Evolutionary conservation across 2,888 invertebrate genomes (phyloP).

Genomic region (Alloscopus bannaensis): DNA sequence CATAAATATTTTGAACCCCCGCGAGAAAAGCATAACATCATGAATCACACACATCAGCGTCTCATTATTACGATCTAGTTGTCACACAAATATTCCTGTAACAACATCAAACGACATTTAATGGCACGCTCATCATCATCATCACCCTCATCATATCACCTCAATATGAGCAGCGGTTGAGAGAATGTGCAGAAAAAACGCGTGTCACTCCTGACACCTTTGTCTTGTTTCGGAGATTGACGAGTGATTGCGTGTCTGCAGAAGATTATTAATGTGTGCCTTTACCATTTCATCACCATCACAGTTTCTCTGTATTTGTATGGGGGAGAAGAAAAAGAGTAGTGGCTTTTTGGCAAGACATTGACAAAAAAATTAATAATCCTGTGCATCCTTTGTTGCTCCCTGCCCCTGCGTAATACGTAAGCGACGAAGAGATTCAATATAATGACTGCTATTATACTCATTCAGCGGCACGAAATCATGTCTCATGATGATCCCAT

Average conservation of each 20-base stretch:
- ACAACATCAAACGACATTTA: too few species aligned
- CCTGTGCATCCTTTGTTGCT: constrained; percentile 5
- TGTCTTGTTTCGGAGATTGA: constrained; percentile 6
- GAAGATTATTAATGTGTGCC: constrained; percentile 23
- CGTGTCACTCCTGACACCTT: constrained; percentile 37
- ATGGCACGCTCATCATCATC: too few species aligned
- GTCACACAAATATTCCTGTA: too few species aligned
- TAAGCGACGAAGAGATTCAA: not conserved
- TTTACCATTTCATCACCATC: constrained; percentile 21
- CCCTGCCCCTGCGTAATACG: not conserved
- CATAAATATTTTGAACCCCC: too few species aligned
- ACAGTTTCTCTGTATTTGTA: constrained; percentile 1
- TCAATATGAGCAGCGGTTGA: too few species aligned
- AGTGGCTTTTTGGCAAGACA: constrained; percentile 23
- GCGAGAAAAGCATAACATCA: too few species aligned
- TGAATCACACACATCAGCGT: too few species aligned
- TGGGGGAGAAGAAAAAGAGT: not conserved
- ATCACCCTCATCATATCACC: too few species aligned
- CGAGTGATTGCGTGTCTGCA: constrained; percentile 33
- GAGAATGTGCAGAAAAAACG: not conserved
- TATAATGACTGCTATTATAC: not conserved
- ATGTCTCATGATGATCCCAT: not conserved
- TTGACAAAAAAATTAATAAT: constrained; percentile 38
- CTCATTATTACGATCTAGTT: too few species aligned
- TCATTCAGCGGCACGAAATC: not conserved